Percentiles rank a stretch among this genome's conserved stretches.
These are phyloP conservation scores for Prunella strophiata DNA, from an alignment of 2,797 vertebrate species.

Conservation along the genomic window DNA sequence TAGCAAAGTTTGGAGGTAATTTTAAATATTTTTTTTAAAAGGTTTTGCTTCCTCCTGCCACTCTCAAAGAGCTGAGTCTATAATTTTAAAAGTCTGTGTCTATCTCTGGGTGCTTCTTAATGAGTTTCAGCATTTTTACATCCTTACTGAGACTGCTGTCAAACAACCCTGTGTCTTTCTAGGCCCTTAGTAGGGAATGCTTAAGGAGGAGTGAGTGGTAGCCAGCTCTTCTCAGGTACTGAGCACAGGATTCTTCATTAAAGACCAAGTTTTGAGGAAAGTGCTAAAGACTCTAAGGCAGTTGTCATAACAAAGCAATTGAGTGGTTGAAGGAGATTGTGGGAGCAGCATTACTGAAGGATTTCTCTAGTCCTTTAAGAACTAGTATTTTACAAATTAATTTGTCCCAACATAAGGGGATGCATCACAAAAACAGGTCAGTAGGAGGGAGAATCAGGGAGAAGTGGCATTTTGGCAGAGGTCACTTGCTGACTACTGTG, in stretches of 20 bases:
- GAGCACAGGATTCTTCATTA: not conserved
- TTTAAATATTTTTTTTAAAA: not conserved
- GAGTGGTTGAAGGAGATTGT: not conserved
- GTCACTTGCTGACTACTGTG: not conserved
- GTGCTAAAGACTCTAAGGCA: not conserved
- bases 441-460: not conserved
- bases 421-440: not conserved
- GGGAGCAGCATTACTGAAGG: not conserved
- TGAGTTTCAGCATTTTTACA: not conserved
- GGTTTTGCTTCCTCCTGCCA: not conserved
- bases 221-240: not conserved
- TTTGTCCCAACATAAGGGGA: not conserved
- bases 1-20: not conserved
- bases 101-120: not conserved
- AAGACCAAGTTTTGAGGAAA: not conserved
- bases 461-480: not conserved
- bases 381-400: not conserved
- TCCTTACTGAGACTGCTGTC: not conserved
- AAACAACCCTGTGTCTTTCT: not conserved
- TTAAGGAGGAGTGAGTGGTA: not conserved
- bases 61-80: not conserved
- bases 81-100: not conserved
- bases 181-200: not conserved
- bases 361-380: not conserved
- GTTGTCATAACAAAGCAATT: not conserved